Evolutionary conservation across 92 coral and sea anemone species (phyloP).

Genomic region (Plumapathes pennacea): DNA sequence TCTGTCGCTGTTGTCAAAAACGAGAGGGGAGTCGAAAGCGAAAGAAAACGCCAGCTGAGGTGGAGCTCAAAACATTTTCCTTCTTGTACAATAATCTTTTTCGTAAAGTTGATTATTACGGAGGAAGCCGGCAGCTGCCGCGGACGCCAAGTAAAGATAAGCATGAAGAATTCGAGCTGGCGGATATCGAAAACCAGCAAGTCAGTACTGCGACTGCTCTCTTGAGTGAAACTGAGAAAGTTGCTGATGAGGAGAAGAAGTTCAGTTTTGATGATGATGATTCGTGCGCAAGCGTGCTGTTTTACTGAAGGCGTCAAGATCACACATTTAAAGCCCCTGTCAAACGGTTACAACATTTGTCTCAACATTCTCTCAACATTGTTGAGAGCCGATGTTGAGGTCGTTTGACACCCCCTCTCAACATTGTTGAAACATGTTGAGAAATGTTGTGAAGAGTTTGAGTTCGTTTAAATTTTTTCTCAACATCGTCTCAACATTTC

Average conservation of each 20-base stretch:
- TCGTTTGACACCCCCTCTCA: too few relatives aligned
- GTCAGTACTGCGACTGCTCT: constrained; percentile 1
- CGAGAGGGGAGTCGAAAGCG: constrained; percentile 1
- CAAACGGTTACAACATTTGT: too few relatives aligned
- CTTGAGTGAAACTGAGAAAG: too few relatives aligned
- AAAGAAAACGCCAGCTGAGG: not conserved
- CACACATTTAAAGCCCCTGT: too few relatives aligned
- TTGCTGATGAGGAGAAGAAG: constrained; percentile 33
- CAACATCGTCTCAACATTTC: too few relatives aligned
- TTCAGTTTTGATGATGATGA: constrained; percentile 54
- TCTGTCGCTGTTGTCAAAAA: constrained; percentile 33
- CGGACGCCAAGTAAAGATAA: too few relatives aligned
- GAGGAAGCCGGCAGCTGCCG: constrained; percentile 19
- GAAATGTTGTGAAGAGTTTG: too few relatives aligned
- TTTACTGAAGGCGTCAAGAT: constrained; percentile 18
- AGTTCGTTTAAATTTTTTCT: too few relatives aligned
- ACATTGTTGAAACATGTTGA: too few relatives aligned
- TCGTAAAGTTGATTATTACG: constrained; percentile 47
- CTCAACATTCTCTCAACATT: too few relatives aligned
- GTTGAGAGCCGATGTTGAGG: too few relatives aligned
- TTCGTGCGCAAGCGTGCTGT: constrained; percentile 52
- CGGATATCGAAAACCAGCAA: not conserved
- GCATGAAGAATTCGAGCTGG: constrained; percentile 29
- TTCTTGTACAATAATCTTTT: not conserved
- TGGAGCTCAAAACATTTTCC: constrained; percentile 11